phyloP scores from a whole-genome alignment of 2,888 invertebrate species.

The Metopia argyrocephala region DNA sequence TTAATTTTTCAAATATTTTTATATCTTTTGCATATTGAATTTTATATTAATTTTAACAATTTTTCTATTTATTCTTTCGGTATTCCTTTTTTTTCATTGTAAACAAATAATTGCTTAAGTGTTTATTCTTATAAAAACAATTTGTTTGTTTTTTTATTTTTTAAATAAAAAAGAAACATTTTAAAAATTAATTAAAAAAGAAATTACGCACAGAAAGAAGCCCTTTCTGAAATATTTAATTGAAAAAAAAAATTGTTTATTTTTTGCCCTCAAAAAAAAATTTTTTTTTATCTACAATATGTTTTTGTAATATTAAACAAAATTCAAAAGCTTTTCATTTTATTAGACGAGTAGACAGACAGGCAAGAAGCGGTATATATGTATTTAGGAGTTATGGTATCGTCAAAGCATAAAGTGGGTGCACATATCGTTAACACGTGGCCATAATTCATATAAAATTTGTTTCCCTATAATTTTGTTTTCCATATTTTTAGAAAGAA shows the following conservation, averaged over 20 bases:
- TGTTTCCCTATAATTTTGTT: constrained; percentile 23
- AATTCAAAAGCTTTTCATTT: neutral
- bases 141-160: constrained; percentile 42
- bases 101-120: too few relatives aligned
- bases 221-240: constrained; percentile 52
- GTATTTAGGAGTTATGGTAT: constrained; percentile 52
- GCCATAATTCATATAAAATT: constrained; percentile 54
- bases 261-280: constrained; percentile 39
- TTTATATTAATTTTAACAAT: constrained; percentile 34
- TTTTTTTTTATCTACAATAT: neutral
- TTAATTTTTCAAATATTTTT: constrained; percentile 30
- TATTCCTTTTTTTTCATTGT: too few relatives aligned
- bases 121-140: constrained; percentile 31
- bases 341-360: neutral
- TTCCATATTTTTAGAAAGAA: constrained; percentile 21
- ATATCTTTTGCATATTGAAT: constrained; percentile 60
- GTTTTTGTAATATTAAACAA: neutral
- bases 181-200: constrained; percentile 38
- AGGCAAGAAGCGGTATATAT: neutral
- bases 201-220: constrained; percentile 45
- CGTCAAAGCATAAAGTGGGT: constrained; percentile 50
- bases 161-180: constrained; percentile 22
- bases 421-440: constrained; percentile 59
- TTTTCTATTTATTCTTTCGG: neutral
- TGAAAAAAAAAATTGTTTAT: constrained; percentile 48